Evolutionary conservation across 2,113 vertebrate genomes (phyloP).

Genomic region (Psilopsiagon aurifrons): DNA sequence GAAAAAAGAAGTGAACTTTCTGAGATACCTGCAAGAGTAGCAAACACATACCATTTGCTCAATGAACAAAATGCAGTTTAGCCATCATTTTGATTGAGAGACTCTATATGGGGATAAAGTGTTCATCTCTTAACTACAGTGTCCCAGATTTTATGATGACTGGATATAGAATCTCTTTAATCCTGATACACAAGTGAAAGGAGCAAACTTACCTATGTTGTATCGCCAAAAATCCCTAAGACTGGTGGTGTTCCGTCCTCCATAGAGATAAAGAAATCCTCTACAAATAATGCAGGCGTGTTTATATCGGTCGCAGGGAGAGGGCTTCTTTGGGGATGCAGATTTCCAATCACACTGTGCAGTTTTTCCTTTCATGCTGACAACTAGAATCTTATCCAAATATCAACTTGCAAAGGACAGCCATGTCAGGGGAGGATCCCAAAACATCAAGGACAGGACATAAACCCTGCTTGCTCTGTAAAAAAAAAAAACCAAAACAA

Average conservation of each 20-base stretch:
- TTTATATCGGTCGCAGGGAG: constrained; percentile 82
- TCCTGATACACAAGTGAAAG: not conserved
- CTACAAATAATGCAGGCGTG: constrained; percentile 77
- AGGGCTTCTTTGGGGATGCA: constrained; percentile 65
- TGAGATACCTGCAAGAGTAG: not conserved
- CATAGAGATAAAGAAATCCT: constrained; percentile 81
- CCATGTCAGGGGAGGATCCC: not conserved
- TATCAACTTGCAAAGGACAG: not conserved
- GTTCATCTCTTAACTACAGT: not conserved
- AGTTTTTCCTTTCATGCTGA: constrained; percentile 33
- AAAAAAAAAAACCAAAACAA: not conserved
- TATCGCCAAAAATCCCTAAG: constrained; percentile 88
- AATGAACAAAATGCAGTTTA: not conserved
- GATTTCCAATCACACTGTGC: constrained; percentile 70
- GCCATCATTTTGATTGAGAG: not conserved
- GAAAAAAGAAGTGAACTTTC: not conserved
- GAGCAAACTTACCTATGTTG: constrained; percentile 77
- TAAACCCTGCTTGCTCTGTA: not conserved
- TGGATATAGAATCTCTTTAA: not conserved
- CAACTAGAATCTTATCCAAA: not conserved
- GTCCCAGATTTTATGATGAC: rapidly evolving
- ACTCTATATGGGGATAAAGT: not conserved
- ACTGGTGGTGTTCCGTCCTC: constrained; percentile 72
- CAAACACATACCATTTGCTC: not conserved
- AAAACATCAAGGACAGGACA: not conserved